A percentile compares a stretch with the other conserved stretches of the same genome.
phyloP scores from a whole-genome alignment of 2,888 invertebrate species.

The Opisthograptis luteolata region DNA sequence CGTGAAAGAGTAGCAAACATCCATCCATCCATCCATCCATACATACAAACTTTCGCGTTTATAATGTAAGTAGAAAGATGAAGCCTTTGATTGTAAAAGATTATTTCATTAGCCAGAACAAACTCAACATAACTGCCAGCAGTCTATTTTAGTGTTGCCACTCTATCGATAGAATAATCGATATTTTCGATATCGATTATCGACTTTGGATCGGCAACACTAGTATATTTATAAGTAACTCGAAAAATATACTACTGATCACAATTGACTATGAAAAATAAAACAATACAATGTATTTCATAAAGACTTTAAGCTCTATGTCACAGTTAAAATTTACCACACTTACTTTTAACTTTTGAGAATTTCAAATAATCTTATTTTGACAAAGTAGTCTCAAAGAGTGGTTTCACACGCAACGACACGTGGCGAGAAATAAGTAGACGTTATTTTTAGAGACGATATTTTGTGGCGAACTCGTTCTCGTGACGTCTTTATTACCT shows the following conservation, averaged over 20 bases:
- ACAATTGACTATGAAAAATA: conserved; percentile 34
- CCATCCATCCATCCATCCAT: no score
- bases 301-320: not conserved
- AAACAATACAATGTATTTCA: not conserved
- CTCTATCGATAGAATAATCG: no score
- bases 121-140: conserved; percentile 26
- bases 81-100: no score
- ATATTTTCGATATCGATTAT: no score
- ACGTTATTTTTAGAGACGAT: conserved; percentile 27
- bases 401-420: conserved; percentile 1
- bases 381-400: not conserved
- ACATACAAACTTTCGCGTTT: no score
- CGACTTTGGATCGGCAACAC: no score
- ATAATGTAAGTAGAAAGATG: no score
- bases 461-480: conserved; percentile 26
- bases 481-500: conserved; percentile 33
- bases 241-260: conserved; percentile 41
- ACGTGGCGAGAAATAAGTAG: conserved; percentile 21
- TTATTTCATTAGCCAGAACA: conserved; percentile 12
- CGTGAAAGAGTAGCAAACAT: no score
- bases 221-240: conserved; percentile 17
- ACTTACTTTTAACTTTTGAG: no score
- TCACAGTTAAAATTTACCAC: not conserved
- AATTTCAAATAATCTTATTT: not conserved
- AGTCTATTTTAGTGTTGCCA: no score